A percentile compares a stretch with the other conserved stretches of the same genome.
These are phyloP conservation scores for Paratilapia polleni DNA, from an alignment of 2,113 vertebrate species.

Conservation along the genomic window DNA sequence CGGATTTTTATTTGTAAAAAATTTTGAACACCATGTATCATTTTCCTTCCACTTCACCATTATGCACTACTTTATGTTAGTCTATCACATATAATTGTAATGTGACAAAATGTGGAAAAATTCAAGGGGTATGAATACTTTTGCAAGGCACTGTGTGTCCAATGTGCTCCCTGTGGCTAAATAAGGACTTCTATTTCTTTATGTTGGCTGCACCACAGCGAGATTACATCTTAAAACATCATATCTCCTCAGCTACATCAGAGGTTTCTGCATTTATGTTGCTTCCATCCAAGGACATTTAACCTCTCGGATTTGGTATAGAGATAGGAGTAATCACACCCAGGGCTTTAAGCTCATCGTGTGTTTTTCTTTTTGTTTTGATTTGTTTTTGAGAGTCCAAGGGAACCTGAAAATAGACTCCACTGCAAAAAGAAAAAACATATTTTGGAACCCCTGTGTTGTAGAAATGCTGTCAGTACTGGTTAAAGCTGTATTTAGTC, in stretches of 20 bases:
- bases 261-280: not conserved
- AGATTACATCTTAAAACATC: conserved; percentile 43
- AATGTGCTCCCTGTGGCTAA: not conserved
- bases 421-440: not conserved
- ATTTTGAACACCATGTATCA: too few species aligned
- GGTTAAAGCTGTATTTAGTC: not conserved
- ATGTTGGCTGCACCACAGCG: not conserved
- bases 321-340: not conserved
- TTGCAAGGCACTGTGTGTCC: too few species aligned
- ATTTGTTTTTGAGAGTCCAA: not conserved
- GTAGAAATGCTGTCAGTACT: conserved; percentile 5
- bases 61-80: too few species aligned
- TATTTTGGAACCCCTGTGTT: not conserved
- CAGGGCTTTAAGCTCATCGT: conserved; percentile 4
- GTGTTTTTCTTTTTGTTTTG: conserved; percentile 3
- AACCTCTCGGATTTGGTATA: not conserved
- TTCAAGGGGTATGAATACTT: too few species aligned
- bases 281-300: conserved; percentile 10
- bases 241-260: not conserved
- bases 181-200: conserved; percentile 6
- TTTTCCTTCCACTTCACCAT: too few species aligned
- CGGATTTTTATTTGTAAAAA: too few species aligned
- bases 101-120: too few species aligned
- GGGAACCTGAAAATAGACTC: not conserved
- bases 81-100: too few species aligned